Conservation (phyloP, 2,888 invertebrate species). For the Tetramorium bicarinatum region DNA sequence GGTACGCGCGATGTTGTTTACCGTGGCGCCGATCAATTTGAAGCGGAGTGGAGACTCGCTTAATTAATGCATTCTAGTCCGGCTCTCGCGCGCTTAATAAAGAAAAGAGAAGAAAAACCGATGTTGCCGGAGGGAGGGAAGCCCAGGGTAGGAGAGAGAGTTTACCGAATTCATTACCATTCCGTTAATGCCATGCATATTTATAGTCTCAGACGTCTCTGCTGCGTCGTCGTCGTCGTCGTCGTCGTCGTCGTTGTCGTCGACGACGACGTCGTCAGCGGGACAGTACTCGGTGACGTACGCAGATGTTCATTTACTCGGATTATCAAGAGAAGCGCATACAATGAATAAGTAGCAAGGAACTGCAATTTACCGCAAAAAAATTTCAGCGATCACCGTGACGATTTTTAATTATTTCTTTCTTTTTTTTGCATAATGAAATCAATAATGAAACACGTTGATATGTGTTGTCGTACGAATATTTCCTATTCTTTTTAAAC, state of each 20-base stretch:
- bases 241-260: constrained; percentile 7
- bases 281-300: constrained; percentile 40
- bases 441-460: neutral
- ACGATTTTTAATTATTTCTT: neutral
- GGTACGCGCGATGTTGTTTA: constrained; percentile 50
- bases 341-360: constrained; percentile 48
- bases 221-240: constrained; percentile 19
- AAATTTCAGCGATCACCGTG: neutral
- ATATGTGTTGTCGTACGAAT: neutral
- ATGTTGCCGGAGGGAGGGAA: constrained; percentile 23
- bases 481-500: neutral
- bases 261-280: constrained; percentile 15
- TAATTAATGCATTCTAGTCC: constrained; percentile 61
- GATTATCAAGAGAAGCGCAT: constrained; percentile 42
- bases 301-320: constrained; percentile 55
- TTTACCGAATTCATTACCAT: constrained; percentile 76
- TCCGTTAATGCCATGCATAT: constrained; percentile 78
- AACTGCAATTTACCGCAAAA: constrained; percentile 29
- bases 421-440: neutral
- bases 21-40: constrained; percentile 54
- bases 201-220: constrained; percentile 65
- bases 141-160: constrained; percentile 59
- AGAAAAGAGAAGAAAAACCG: constrained; percentile 50
- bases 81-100: constrained; percentile 53
- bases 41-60: constrained; percentile 50